These are phyloP conservation scores for Enoplolaimus lenunculus DNA, from an alignment of 2,888 invertebrate genomes.

Conservation along the genomic window DNA sequence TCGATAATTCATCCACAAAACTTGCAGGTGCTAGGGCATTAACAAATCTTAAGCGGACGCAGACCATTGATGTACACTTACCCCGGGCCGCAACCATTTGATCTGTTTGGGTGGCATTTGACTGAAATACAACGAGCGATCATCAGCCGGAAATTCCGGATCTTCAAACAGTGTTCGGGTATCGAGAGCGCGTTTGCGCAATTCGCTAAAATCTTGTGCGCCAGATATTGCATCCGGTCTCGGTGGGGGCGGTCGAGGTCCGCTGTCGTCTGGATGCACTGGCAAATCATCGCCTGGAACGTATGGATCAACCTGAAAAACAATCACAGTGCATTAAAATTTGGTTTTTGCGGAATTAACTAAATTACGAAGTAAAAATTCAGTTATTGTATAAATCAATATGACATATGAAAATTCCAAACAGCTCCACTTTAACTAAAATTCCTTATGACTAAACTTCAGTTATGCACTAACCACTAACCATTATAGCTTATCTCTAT, in stretches of 20 bases:
- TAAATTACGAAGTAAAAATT: too few species aligned
- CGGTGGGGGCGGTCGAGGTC: conserved; percentile 27
- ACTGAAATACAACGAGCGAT: conserved; percentile 69
- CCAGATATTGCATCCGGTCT: conserved; percentile 33
- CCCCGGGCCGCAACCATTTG: conserved; percentile 80
- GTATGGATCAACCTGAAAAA: conserved; percentile 33
- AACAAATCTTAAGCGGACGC: too few species aligned
- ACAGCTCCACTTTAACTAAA: too few species aligned
- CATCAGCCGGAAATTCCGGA: conserved; percentile 67
- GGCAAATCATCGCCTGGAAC: conserved; percentile 26
- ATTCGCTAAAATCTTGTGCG: conserved; percentile 52
- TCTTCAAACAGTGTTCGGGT: conserved; percentile 72
- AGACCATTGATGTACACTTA: too few species aligned
- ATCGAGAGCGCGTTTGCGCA: conserved; percentile 56
- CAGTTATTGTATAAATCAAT: too few species aligned
- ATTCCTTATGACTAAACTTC: too few species aligned
- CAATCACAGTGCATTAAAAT: too few species aligned
- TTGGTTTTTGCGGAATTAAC: too few species aligned
- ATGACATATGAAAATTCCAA: too few species aligned
- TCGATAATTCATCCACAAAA: conserved; percentile 7
- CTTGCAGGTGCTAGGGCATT: conserved; percentile 82
- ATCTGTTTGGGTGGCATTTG: conserved; percentile 65
- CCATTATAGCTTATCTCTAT: too few species aligned
- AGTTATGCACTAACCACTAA: too few species aligned
- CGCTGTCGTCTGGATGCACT: conserved; percentile 22